phyloP scores from a whole-genome alignment of 2,113 vertebrate genomes.

The Hassar affinis region DNA sequence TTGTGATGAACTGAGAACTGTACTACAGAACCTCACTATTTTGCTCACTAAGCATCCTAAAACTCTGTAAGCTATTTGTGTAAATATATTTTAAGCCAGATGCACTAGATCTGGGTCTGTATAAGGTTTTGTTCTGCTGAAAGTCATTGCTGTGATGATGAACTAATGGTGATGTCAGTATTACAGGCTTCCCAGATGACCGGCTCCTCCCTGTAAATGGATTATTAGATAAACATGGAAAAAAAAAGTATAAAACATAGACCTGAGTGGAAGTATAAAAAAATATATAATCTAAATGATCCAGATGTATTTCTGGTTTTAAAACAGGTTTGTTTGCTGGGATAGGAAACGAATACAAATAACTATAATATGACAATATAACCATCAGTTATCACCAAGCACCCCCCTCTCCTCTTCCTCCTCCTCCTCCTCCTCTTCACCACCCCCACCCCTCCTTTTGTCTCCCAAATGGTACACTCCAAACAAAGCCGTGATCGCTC shows the following conservation, averaged over 20 bases:
- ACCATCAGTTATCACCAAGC: background rate
- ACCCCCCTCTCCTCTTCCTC: no score
- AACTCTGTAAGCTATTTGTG: background rate
- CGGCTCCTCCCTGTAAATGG: background rate
- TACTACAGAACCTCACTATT: no score
- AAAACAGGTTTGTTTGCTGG: background rate
- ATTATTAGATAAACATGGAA: background rate
- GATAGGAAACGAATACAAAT: background rate
- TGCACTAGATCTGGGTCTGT: background rate
- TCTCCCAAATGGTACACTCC: conserved; percentile 49
- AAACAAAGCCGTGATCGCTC: conserved; percentile 42
- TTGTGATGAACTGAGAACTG: background rate
- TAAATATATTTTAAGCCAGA: background rate
- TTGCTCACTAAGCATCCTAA: no score
- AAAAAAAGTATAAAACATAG: no score
- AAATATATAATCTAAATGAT: background rate
- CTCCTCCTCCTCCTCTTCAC: background rate
- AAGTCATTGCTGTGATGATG: conserved; percentile 5
- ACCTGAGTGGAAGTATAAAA: no score
- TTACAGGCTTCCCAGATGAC: conserved; percentile 7
- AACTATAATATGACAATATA: background rate
- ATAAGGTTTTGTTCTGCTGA: background rate
- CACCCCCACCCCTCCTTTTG: background rate
- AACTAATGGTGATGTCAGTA: background rate
- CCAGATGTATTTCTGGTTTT: background rate